These are phyloP conservation scores for Corvus cornix DNA, from an alignment of 2,113 vertebrate genomes.

Conservation along the genomic window DNA sequence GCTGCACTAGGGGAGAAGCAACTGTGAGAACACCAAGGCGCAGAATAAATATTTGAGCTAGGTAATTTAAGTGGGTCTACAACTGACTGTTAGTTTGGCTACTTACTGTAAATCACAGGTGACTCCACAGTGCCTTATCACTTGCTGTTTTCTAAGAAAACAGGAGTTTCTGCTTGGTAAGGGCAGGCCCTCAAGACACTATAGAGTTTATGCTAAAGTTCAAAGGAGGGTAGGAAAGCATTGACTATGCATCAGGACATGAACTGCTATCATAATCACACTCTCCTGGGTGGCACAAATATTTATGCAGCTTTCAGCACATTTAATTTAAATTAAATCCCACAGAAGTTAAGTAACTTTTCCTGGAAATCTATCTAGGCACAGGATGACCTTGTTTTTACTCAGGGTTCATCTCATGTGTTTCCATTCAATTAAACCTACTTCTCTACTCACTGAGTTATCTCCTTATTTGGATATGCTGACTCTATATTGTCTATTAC, in stretches of 20 bases:
- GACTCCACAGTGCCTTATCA: not conserved
- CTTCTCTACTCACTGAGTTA: not conserved
- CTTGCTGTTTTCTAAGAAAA: slow-evolving; percentile 62
- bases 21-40: not conserved
- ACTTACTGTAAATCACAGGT: not conserved
- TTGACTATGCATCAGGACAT: slow-evolving; percentile 22
- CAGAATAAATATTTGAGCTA: not conserved
- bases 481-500: not conserved
- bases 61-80: not conserved
- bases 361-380: slow-evolving; percentile 14
- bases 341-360: not conserved
- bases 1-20: not conserved
- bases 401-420: not conserved
- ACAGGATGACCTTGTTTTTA: slow-evolving; percentile 8
- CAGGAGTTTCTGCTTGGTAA: slow-evolving; percentile 6
- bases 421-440: not conserved
- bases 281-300: slow-evolving; percentile 39
- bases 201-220: slow-evolving; percentile 58
- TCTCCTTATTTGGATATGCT: not conserved
- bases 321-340: slow-evolving; percentile 29
- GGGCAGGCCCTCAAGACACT: slow-evolving; percentile 4
- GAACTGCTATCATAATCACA: slow-evolving; percentile 31
- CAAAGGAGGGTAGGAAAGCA: slow-evolving; percentile 58
- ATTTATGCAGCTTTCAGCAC: slow-evolving; percentile 65
- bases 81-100: not conserved